A percentile compares a stretch with the other conserved stretches of the same genome.
phyloP scores from a whole-genome alignment of 2,797 vertebrate genomes.

The Nothura maculosa region DNA sequence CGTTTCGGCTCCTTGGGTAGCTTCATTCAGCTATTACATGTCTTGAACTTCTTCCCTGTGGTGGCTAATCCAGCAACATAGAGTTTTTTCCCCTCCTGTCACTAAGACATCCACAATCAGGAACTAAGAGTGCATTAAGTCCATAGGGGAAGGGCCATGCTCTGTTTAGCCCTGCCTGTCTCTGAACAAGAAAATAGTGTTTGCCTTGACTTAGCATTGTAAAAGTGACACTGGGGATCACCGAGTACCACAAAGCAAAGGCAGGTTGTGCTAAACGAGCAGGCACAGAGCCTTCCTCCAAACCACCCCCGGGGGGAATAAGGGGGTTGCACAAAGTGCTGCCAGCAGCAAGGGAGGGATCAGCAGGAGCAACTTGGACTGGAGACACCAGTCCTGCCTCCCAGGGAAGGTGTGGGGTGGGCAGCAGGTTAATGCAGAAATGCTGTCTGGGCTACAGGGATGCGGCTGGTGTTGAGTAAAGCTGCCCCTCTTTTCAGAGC shows the following conservation, averaged over 20 bases:
- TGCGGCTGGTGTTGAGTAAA: background rate
- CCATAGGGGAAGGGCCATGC: background rate
- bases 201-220: background rate
- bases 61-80: background rate
- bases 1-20: background rate
- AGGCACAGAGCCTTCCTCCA: background rate
- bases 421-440: accelerated
- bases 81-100: background rate
- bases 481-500: background rate
- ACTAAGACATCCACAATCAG: background rate
- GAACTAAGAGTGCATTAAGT: background rate
- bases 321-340: background rate
- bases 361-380: background rate
- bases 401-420: background rate
- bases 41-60: background rate
- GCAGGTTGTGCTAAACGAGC: background rate
- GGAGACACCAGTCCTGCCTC: background rate
- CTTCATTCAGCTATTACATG: background rate
- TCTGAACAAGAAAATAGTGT: background rate
- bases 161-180: background rate
- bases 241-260: background rate
- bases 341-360: background rate
- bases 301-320: background rate
- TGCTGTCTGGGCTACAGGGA: background rate
- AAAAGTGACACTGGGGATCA: background rate